Evolutionary conservation across 2,113 vertebrate species (phyloP), one percentile per base, ranked within the genome.

Genomic region (Microcebus tavaratra): DNA sequence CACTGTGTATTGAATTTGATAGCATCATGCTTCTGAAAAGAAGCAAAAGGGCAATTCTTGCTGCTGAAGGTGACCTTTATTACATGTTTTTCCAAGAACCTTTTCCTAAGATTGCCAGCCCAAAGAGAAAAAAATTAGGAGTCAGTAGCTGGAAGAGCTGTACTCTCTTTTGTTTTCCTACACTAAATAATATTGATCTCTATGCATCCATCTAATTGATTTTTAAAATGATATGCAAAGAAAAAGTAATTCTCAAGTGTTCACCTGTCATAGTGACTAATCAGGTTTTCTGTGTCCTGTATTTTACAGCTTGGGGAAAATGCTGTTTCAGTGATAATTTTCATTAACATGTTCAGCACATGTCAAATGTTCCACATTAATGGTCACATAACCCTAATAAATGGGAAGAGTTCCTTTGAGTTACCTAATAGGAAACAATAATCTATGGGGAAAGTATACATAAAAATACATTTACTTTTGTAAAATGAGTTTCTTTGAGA

Each of bases 161-260:
- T 73, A 96, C 81, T 97, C 20, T 98, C 87, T 97, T 97, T 97
- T 98, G 91, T 97, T 99, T 98, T 98, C 97, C 97, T 97, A 97
- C 89, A 98, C 98, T 99, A 98, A 99, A 99, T 98, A 99, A 97
- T 98, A 98, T 53, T 96, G 95, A 98, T 97, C 97, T 98, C 98
- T 98, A 94, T 98, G 96, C 98, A 98, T 99, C 99, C 91, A 96
- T 99, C 98, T 98, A 98, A 99, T 99, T 99, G 99, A 99, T 99
- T 99, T 98, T 98, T 98, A 98, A 99, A 99, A 99, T 99, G 97
- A 99, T 99, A 99, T 99, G 98, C 99, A 99, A 98, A 98, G 98
- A 98, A 99, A n/a, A 99, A 99, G 98, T 99, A 98, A 99, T 99
- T 99, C 99, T 99, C 99, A 99, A 98, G 98, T 96, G 97, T 98